These are phyloP conservation scores for Notarius lentiginosus DNA, from an alignment of 2,113 vertebrate species.

Conservation along the genomic window DNA sequence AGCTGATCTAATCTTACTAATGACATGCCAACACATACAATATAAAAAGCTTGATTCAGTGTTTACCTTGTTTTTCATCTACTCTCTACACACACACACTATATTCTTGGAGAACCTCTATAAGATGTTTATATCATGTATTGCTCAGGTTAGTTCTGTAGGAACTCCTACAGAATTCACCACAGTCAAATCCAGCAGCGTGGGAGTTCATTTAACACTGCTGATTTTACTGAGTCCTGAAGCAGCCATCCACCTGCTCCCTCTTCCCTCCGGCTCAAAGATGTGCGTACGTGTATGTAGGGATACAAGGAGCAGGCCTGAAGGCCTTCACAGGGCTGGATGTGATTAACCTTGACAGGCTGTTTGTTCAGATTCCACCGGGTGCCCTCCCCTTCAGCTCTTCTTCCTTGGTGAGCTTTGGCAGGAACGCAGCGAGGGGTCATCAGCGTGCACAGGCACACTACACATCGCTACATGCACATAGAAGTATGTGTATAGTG, in stretches of 20 bases:
- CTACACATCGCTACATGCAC: background rate
- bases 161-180: background rate
- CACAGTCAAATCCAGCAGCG: slow-evolving; percentile 17
- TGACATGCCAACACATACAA: background rate
- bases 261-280: background rate
- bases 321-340: slow-evolving; percentile 66
- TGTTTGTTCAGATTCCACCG: slow-evolving; percentile 76
- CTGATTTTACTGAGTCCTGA: slow-evolving; percentile 10
- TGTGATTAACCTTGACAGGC: slow-evolving; percentile 73
- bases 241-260: slow-evolving; percentile 12
- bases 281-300: slow-evolving; percentile 3
- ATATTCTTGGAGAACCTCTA: background rate
- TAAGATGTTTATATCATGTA: background rate
- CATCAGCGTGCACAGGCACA: slow-evolving; percentile 9
- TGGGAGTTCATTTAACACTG: slow-evolving; percentile 9
- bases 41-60: background rate
- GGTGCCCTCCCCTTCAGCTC: slow-evolving; percentile 56
- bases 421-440: slow-evolving; percentile 9
- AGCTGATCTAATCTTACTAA: background rate
- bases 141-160: background rate
- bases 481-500: background rate
- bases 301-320: slow-evolving; percentile 66
- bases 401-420: slow-evolving; percentile 11
- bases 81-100: background rate
- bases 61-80: background rate